These are phyloP conservation scores for Aegotheles bennettii DNA, from an alignment of 2,113 vertebrate genomes.

Conservation along the genomic window DNA sequence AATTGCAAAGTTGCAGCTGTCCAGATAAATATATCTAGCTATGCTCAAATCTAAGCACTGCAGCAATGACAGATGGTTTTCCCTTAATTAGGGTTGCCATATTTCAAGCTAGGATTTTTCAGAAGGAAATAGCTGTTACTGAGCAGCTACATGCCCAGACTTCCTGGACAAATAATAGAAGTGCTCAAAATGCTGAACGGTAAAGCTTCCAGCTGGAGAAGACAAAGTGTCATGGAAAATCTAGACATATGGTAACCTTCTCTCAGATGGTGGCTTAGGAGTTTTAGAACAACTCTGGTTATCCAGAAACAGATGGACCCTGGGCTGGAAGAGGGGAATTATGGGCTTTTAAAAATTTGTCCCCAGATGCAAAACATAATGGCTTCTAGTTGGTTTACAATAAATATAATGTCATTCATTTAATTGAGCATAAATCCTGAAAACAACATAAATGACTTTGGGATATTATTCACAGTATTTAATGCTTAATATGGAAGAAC, in stretches of 20 bases:
- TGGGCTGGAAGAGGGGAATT: neutral
- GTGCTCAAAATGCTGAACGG: neutral
- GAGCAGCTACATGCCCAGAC: neutral
- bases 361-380: neutral
- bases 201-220: neutral
- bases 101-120: slow-evolving; percentile 9
- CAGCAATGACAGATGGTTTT: neutral
- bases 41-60: neutral
- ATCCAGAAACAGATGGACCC: neutral
- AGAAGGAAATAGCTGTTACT: neutral
- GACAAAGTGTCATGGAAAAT: neutral
- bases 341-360: neutral
- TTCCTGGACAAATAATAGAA: neutral
- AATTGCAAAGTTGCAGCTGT: slow-evolving; percentile 53
- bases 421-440: neutral
- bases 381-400: neutral
- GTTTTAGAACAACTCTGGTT: neutral
- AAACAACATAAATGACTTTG: neutral
- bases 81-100: neutral
- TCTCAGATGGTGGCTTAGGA: neutral
- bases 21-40: slow-evolving; percentile 1
- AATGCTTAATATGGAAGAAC: neutral
- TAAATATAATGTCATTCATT: neutral
- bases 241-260: neutral
- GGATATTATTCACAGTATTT: neutral